A percentile compares a stretch with the other conserved stretches of the same genome.
Conservation (phyloP, 2,888 invertebrate genomes). For the Gymnosoma rotundatum region DNA sequence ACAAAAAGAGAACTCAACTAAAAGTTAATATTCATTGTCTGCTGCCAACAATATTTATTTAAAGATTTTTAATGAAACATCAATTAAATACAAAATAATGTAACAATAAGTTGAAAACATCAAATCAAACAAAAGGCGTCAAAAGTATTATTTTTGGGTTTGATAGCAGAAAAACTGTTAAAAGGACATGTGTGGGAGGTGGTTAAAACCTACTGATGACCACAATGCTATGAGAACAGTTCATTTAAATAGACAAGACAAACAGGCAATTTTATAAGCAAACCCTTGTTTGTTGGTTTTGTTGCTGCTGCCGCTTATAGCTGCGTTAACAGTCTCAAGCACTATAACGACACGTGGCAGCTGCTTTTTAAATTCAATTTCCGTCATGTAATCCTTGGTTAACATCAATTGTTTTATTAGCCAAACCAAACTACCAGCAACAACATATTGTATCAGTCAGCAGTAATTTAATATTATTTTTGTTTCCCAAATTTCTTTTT, state of each 20-base stretch:
- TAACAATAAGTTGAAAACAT: slow-evolving; percentile 55
- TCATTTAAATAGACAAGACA: slow-evolving; percentile 47
- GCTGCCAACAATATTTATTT: slow-evolving; percentile 49
- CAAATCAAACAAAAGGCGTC: slow-evolving; percentile 66
- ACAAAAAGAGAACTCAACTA: not conserved
- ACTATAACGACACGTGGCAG: slow-evolving; percentile 82
- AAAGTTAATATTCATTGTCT: slow-evolving; percentile 42
- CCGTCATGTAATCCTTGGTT: slow-evolving; percentile 75
- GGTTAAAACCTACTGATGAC: slow-evolving; percentile 25
- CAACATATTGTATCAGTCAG: slow-evolving; percentile 63
- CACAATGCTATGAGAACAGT: slow-evolving; percentile 57
- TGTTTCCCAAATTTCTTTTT: not conserved
- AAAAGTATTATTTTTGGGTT: slow-evolving; percentile 62
- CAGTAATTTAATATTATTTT: slow-evolving; percentile 53
- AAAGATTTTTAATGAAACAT: slow-evolving; percentile 56
- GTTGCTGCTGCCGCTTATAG: slow-evolving; percentile 40
- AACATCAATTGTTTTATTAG: slow-evolving; percentile 78
- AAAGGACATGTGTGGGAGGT: slow-evolving; percentile 44
- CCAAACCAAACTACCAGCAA: slow-evolving; percentile 44
- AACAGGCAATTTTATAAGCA: slow-evolving; percentile 42
- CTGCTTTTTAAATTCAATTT: slow-evolving; percentile 82
- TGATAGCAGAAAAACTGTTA: slow-evolving; percentile 1
- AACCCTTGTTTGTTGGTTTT: slow-evolving; percentile 40
- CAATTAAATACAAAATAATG: slow-evolving; percentile 39
- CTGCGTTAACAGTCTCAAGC: slow-evolving; percentile 79